These are phyloP conservation scores for Ariolimax columbianus DNA, from an alignment of 2,888 invertebrate species.

Conservation along the genomic window DNA sequence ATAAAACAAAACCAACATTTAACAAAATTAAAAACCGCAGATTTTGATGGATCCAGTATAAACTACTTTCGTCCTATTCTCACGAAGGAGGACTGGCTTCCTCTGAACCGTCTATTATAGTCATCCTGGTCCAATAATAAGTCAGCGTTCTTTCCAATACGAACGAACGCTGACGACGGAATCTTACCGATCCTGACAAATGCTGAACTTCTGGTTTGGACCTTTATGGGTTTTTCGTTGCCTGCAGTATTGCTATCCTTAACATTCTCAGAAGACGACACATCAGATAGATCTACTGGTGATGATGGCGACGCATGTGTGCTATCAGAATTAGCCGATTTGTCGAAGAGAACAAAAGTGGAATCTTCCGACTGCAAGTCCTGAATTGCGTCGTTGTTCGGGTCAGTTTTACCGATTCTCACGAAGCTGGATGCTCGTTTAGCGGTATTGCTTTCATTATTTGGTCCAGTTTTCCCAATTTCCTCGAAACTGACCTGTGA, in stretches of 20 bases:
- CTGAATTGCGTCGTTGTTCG: not conserved
- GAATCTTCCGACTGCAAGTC: constrained; percentile 47
- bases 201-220: constrained; percentile 51
- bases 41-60: not conserved
- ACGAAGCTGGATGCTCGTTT: constrained; percentile 52
- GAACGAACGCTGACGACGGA: constrained; percentile 59
- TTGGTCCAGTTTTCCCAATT: constrained; percentile 21
- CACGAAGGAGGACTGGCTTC: constrained; percentile 43
- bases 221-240: not conserved
- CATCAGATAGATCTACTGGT: not conserved
- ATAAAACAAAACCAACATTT: not conserved
- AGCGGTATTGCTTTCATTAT: not conserved
- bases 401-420: constrained; percentile 55
- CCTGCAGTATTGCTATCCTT: not conserved
- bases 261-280: not conserved
- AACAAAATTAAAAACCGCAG: not conserved
- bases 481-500: constrained; percentile 37
- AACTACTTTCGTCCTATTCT: constrained; percentile 42
- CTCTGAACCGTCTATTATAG: not conserved
- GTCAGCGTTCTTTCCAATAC: constrained; percentile 51
- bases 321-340: not conserved
- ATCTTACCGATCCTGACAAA: constrained; percentile 61
- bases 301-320: not conserved
- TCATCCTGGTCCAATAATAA: not conserved
- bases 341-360: constrained; percentile 55